A percentile compares a stretch with the other conserved stretches of the same genome.
Conservation (phyloP, 2,888 invertebrate species). For the Acanthoscelides obtectus region DNA sequence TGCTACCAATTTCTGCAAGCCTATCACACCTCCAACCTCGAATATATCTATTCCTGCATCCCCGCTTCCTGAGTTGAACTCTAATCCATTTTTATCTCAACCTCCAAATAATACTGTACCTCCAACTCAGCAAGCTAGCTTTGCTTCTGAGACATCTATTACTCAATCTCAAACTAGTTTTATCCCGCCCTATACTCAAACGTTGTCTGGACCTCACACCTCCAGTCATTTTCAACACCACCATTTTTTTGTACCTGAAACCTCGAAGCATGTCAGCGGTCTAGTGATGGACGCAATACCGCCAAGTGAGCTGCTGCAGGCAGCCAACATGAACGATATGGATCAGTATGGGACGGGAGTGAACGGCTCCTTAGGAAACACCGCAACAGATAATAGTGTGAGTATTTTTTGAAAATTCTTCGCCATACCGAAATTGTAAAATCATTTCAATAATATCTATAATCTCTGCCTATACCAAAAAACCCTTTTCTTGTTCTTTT, state of each 20-base stretch:
- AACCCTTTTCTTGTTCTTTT: no score
- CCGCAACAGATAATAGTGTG: background rate
- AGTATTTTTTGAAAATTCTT: background rate
- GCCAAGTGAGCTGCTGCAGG: slow-evolving; percentile 27
- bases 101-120: slow-evolving; percentile 5
- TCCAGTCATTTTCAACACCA: background rate
- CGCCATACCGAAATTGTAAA: no score
- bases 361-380: background rate
- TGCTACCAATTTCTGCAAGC: slow-evolving; percentile 26
- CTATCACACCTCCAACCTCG: slow-evolving; percentile 27
- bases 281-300: slow-evolving; percentile 37
- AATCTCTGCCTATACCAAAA: no score
- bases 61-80: background rate
- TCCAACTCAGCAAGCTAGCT: background rate
- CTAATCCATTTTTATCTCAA: background rate
- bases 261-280: slow-evolving; percentile 9
- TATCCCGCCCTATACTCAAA: background rate
- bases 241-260: background rate
- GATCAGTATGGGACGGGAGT: background rate
- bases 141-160: background rate
- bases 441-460: no score
- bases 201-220: background rate
- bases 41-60: background rate
- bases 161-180: background rate
- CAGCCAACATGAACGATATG: slow-evolving; percentile 7